Evolutionary conservation across 2,113 vertebrate genomes (phyloP).

Genomic region (Chaetops frenatus): DNA sequence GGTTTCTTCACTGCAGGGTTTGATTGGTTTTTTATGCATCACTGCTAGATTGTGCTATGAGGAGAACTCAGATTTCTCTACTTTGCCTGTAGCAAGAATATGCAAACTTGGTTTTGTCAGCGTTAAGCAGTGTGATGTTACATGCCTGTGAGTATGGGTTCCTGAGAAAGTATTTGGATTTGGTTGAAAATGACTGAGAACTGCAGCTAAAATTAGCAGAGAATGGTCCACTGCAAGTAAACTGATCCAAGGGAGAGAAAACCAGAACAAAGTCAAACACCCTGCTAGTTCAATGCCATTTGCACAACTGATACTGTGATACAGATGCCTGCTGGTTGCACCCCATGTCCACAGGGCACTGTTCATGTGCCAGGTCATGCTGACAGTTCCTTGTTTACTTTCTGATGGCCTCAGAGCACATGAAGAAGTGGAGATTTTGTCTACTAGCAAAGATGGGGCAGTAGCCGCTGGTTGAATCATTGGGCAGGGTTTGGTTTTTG

Average conservation of each 20-base stretch:
- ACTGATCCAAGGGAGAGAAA: not conserved
- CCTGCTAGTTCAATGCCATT: not conserved
- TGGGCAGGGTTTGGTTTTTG: not conserved
- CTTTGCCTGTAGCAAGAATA: not conserved
- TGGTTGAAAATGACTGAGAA: not conserved
- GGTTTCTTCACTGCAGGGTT: not conserved
- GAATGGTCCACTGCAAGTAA: not conserved
- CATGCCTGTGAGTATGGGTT: not conserved
- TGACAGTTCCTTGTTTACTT: not conserved
- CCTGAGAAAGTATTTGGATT: not conserved
- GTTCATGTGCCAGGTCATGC: not conserved
- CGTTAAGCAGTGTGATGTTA: not conserved
- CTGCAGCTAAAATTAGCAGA: not conserved
- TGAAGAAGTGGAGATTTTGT: not conserved
- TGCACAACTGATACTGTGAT: not conserved
- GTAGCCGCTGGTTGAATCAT: not conserved
- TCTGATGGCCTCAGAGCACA: not conserved
- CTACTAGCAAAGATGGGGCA: not conserved
- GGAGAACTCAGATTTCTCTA: not conserved
- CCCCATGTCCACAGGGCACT: fast-evolving
- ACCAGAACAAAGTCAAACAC: not conserved
- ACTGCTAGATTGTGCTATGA: not conserved
- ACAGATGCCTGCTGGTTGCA: not conserved
- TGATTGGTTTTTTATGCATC: not conserved
- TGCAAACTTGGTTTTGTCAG: not conserved